Percentiles rank a stretch among this genome's conserved stretches.
These are phyloP conservation scores for Aradophagus sp. DNA, from an alignment of 1,140 invertebrate species.

Conservation along the genomic window DNA sequence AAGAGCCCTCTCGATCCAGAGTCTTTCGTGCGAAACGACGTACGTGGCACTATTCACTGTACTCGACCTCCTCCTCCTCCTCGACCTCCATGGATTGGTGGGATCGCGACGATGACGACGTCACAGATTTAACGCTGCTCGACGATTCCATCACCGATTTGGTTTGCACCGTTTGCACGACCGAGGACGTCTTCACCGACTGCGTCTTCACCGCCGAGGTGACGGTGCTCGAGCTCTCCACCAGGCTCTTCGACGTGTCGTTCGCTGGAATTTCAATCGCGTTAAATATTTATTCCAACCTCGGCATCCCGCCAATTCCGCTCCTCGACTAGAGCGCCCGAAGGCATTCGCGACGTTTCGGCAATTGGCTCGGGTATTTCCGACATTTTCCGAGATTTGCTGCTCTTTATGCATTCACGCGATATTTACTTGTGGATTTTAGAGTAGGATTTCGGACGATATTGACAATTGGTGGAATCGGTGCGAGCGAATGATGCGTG, in stretches of 20 bases:
- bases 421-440: too few species aligned
- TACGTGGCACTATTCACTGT: slow-evolving; percentile 58
- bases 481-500: too few species aligned
- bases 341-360: too few species aligned
- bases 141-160: slow-evolving; percentile 67
- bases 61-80: slow-evolving; percentile 68
- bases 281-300: too few species aligned
- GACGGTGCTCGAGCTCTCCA: slow-evolving; percentile 66
- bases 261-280: slow-evolving; percentile 54
- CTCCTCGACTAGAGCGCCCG: too few species aligned
- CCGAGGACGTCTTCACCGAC: slow-evolving; percentile 63
- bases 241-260: slow-evolving; percentile 60
- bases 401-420: too few species aligned
- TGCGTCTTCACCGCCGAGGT: slow-evolving; percentile 62
- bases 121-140: slow-evolving; percentile 63
- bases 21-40: slow-evolving; percentile 2
- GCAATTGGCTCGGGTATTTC: too few species aligned
- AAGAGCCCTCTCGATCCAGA: background rate
- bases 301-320: too few species aligned
- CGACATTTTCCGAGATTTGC: too few species aligned
- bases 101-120: slow-evolving; percentile 61
- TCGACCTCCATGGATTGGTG: slow-evolving; percentile 68
- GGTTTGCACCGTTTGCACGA: slow-evolving; percentile 65
- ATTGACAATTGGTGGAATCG: too few species aligned
- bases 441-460: too few species aligned